phyloP scores from a whole-genome alignment of 2,797 vertebrate species.

The Margarornis squamiger region DNA sequence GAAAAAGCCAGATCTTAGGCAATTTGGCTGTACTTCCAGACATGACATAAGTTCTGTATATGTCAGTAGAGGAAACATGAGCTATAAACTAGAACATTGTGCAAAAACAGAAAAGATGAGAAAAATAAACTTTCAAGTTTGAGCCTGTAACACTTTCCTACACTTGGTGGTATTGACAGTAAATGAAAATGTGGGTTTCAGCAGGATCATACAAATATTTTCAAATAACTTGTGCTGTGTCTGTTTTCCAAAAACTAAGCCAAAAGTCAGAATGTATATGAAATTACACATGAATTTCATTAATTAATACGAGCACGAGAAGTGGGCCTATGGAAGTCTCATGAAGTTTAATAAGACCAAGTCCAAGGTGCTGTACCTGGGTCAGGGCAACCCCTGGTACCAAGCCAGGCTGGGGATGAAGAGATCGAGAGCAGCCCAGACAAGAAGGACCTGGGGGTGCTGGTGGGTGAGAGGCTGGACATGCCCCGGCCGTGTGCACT shows the following conservation, averaged over 20 bases:
- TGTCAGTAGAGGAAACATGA: neutral
- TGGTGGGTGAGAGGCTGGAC: neutral
- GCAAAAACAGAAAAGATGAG: neutral
- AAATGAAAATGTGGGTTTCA: neutral
- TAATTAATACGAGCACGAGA: neutral
- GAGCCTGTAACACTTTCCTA: neutral
- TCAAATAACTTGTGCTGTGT: neutral
- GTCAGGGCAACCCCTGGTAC: accelerated
- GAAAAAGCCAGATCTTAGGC: neutral
- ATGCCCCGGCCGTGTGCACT: neutral
- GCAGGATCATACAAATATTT: neutral
- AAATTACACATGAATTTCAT: neutral
- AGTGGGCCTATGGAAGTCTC: accelerated
- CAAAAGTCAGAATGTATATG: neutral
- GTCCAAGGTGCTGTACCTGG: neutral
- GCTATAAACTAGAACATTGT: neutral
- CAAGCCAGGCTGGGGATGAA: neutral
- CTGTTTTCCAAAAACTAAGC: neutral
- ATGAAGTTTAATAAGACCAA: neutral
- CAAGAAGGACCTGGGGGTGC: neutral
- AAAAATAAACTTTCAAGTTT: neutral
- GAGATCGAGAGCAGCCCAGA: neutral
- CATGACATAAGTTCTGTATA: neutral
- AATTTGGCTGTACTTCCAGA: slow-evolving; percentile 30
- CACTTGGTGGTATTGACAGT: neutral